phyloP scores from a whole-genome alignment of 2,888 invertebrate species.

The Eucera pruinosa region DNA sequence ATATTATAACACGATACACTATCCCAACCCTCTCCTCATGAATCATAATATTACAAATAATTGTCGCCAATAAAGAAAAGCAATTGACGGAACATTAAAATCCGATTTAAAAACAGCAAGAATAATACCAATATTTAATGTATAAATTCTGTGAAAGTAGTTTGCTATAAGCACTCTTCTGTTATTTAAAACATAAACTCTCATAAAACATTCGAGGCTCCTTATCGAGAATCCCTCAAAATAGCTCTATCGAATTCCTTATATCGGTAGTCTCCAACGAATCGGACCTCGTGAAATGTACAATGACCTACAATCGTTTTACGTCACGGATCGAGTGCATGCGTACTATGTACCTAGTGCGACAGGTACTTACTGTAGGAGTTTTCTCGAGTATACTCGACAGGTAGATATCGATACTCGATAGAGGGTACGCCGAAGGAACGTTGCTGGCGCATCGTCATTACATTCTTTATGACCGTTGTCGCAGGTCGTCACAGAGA shows the following conservation, averaged over 20 bases:
- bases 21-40: too few relatives aligned
- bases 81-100: too few relatives aligned
- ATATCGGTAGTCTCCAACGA: constrained; percentile 5
- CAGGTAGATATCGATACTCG: constrained; percentile 40
- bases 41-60: too few relatives aligned
- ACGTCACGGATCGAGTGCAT: constrained; percentile 39
- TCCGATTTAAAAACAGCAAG: too few relatives aligned
- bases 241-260: not conserved
- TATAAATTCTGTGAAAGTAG: too few relatives aligned
- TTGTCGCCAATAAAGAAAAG: too few relatives aligned
- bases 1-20: too few relatives aligned
- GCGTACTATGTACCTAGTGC: constrained; percentile 33
- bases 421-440: constrained; percentile 19
- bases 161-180: too few relatives aligned
- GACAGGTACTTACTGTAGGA: constrained; percentile 16
- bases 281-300: constrained; percentile 11
- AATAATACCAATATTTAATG: too few relatives aligned
- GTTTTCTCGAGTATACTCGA: constrained; percentile 39
- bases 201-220: not conserved
- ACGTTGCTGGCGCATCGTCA: constrained; percentile 27
- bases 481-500: constrained; percentile 35
- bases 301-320: constrained; percentile 38
- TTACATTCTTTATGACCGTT: constrained; percentile 47
- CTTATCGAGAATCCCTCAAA: not conserved
- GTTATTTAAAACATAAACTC: not conserved